Percentiles rank a stretch among this genome's conserved stretches.
Conservation (phyloP, 2,113 vertebrate genomes). For the Halcyon senegalensis region DNA sequence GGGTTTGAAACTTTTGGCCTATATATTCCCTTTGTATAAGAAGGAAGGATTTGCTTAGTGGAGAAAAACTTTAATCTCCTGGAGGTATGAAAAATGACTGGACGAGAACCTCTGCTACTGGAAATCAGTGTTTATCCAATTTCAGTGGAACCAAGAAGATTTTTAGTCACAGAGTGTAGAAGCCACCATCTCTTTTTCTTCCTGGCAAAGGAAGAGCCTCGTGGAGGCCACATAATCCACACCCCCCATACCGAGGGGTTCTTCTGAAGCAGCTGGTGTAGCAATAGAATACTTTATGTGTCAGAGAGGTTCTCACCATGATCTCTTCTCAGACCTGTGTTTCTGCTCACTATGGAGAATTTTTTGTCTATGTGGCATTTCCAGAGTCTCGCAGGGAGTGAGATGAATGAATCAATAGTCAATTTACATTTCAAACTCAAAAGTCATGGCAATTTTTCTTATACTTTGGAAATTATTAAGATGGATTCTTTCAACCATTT, state of each 20-base stretch:
- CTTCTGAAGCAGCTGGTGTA: neutral
- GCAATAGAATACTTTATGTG: neutral
- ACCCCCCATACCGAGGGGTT: neutral
- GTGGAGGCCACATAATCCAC: neutral
- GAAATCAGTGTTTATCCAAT: neutral
- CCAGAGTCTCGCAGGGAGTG: neutral
- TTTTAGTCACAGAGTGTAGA: neutral
- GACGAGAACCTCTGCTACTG: neutral
- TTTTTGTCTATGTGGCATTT: rapidly evolving
- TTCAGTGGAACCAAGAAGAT: neutral
- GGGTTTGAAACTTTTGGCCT: neutral
- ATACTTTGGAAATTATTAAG: neutral
- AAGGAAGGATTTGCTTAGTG: neutral
- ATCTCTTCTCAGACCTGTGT: neutral
- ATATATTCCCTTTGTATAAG: neutral
- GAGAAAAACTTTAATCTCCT: neutral
- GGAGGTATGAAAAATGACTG: neutral
- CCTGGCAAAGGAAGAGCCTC: neutral
- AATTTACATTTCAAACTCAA: neutral
- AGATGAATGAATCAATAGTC: neutral
- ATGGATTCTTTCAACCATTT: neutral
- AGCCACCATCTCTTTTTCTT: neutral
- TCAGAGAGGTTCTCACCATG: neutral
- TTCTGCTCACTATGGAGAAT: neutral
- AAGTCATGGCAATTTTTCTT: neutral